Evolutionary conservation across 1,140 invertebrate genomes (phyloP), one percentile per base, ranked within the genome.

Genomic region (Drosophila pruinosa): DNA sequence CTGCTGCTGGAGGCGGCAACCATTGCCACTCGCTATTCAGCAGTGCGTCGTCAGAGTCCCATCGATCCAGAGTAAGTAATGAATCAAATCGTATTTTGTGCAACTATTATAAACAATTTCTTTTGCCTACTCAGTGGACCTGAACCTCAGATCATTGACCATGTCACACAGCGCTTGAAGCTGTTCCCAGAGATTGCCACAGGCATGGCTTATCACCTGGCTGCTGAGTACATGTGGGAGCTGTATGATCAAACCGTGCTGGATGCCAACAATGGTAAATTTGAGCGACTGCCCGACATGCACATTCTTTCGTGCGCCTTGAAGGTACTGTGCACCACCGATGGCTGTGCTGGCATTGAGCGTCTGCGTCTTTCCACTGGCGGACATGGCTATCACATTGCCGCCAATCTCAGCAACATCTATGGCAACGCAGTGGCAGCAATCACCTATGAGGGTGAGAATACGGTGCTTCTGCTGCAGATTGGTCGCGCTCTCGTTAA

Each of bases 401-500:
- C 95, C 7, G 97, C 96, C 80, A 97, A 96, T 90, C 92, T 99
- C 34, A 97, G 97, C 24, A 93, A 94, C 50, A 95, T 95, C 10
- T 99, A 98, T 91, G 95, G 95, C 2, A 92, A 95, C 54, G 94
- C 95, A 3, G 97, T 96, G 2, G 97, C 97, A n/a, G 94, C 96
- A 38, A 97, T 95, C 89, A 99, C 97, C 10, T 99, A 99, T 89
- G 98, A 99, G 92, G 98, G 98, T 7, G 98, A 99, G 92, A 98
- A 99, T 89, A 98, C 97, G 0, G 97, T 99, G n/a, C 92, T 99
- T 41, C 92, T 97, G 17, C 92, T 98, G 15, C 98, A 99, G 93
- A 97, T 96, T 1, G 97, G 97, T 2, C 94, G 96, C 92, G 96
- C 94, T 78, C 90, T 97, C 26, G 93, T 96, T 14, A 97, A 96